Conservation (phyloP, 2,797 vertebrate genomes). For the Neomorphus geoffroyi region DNA sequence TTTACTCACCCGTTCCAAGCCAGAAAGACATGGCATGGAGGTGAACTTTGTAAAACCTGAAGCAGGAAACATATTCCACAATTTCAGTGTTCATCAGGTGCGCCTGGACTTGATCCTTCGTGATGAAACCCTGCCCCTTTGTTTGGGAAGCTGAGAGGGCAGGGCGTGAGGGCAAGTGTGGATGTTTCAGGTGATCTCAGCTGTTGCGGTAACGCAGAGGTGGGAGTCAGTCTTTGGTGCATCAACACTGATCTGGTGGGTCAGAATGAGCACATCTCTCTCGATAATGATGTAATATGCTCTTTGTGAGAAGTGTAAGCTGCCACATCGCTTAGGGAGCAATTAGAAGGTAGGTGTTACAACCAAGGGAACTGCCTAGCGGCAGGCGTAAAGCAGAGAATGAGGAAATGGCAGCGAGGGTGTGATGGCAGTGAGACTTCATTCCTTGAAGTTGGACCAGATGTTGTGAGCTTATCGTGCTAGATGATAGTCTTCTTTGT, state of each 20-base stretch:
- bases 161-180: not conserved
- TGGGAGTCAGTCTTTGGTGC: not conserved
- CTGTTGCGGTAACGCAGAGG: not conserved
- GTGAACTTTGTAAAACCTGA: not conserved
- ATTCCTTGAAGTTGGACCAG: not conserved
- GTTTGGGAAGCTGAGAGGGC: not conserved
- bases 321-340: not conserved
- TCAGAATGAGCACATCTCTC: not conserved
- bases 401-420: not conserved
- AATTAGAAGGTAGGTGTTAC: not conserved
- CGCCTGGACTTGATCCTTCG: not conserved
- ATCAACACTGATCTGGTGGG: not conserved
- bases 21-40: not conserved
- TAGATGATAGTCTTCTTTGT: not conserved
- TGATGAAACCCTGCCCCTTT: not conserved
- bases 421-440: not conserved
- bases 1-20: not conserved
- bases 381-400: not conserved
- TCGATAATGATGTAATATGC: rapidly evolving
- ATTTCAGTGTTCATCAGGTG: not conserved
- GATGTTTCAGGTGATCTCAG: not conserved
- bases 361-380: not conserved
- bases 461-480: not conserved
- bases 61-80: not conserved
- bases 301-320: not conserved